These are phyloP conservation scores for Myotis daubentonii DNA, from an alignment of 2,797 vertebrate genomes.

Conservation along the genomic window DNA sequence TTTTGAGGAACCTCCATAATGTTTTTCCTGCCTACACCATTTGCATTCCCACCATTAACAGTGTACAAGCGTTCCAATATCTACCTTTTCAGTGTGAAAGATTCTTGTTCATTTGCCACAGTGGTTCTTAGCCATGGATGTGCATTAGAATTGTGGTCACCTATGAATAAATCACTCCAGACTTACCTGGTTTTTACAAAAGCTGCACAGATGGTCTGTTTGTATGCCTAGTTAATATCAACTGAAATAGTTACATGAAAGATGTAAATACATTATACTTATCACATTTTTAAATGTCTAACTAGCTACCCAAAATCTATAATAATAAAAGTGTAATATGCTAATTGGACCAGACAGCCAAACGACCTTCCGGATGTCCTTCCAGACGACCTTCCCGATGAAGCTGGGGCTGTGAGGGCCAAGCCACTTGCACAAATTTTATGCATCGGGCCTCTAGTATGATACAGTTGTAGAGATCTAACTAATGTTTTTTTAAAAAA, in stretches of 20 bases:
- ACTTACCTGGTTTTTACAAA: not conserved
- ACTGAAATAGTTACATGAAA: constrained; percentile 27
- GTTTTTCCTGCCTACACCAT: not conserved
- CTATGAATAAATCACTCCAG: not conserved
- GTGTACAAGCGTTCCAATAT: not conserved
- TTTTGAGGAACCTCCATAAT: not conserved
- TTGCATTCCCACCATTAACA: not conserved
- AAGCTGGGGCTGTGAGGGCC: too few relatives aligned
- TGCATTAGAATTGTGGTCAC: not conserved
- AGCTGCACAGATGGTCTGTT: not conserved
- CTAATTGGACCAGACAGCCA: too few relatives aligned
- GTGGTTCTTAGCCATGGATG: not conserved
- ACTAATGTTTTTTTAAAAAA: not conserved
- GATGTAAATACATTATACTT: not conserved
- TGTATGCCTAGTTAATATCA: constrained; percentile 1
- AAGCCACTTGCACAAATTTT: too few relatives aligned
- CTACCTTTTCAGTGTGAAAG: not conserved
- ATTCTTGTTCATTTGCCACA: not conserved
- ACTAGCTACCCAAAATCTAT: not conserved
- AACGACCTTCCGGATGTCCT: too few relatives aligned
- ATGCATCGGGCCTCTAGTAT: not conserved
- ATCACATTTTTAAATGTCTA: constrained; percentile 18
- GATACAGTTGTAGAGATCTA: not conserved
- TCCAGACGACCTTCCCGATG: too few relatives aligned
- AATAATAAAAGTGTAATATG: too few relatives aligned